Conservation (phyloP, 2,888 invertebrate genomes). For the Abscondita cerata region DNA sequence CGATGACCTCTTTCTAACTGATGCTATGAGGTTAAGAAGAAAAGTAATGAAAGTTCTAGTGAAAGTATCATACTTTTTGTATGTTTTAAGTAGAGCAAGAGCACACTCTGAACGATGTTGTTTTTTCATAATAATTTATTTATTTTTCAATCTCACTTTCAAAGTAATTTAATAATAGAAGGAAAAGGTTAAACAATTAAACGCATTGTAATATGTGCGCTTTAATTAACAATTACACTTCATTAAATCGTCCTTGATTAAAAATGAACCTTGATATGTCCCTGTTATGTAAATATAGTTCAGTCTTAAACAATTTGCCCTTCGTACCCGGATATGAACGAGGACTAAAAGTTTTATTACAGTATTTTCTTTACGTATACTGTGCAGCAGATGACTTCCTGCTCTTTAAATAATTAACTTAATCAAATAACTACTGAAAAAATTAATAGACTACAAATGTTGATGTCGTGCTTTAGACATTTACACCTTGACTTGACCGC, state of each 20-base stretch:
- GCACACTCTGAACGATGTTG: neutral
- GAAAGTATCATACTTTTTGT: slow-evolving; percentile 23
- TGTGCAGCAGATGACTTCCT: no score
- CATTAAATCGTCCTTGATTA: slow-evolving; percentile 38
- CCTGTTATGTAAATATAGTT: slow-evolving; percentile 40
- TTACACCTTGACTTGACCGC: no score
- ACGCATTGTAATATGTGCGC: slow-evolving; percentile 5
- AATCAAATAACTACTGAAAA: no score
- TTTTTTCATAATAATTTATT: neutral
- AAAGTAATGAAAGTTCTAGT: slow-evolving; percentile 26
- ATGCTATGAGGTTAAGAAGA: slow-evolving; percentile 13
- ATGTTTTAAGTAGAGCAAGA: slow-evolving; percentile 6
- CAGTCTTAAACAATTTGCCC: slow-evolving; percentile 38
- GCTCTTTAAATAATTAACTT: no score
- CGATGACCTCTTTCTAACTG: slow-evolving; percentile 7
- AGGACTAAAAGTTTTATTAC: slow-evolving; percentile 22
- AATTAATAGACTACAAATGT: no score
- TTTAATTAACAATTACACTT: slow-evolving; percentile 18
- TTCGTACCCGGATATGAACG: slow-evolving; percentile 40
- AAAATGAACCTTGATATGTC: slow-evolving; percentile 38
- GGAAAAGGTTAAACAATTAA: neutral
- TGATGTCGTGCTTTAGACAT: no score
- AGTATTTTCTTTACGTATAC: slow-evolving; percentile 16
- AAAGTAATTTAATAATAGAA: neutral
- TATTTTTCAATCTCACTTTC: slow-evolving; percentile 9